Conservation (phyloP, 1,140 invertebrate genomes). For the Vollenhovia emeryi region DNA sequence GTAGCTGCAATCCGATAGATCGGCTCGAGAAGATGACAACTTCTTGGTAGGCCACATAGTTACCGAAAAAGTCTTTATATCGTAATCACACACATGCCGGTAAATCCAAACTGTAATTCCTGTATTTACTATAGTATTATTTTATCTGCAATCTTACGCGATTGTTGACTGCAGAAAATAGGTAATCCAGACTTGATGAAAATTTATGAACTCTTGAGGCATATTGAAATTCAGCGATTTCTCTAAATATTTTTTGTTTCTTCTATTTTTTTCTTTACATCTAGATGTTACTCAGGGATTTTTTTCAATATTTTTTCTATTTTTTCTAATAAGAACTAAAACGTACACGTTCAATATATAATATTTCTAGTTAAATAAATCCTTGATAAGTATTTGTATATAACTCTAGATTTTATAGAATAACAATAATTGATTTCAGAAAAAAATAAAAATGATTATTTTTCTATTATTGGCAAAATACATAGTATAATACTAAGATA, state of each 20-base stretch:
- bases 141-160: neutral
- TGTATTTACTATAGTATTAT: neutral
- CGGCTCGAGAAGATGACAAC: conserved; percentile 14
- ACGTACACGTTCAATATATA: neutral
- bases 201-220: neutral
- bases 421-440: neutral
- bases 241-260: neutral
- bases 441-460: neutral
- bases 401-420: neutral
- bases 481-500: neutral
- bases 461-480: neutral
- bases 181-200: neutral
- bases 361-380: neutral
- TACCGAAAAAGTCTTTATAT: neutral
- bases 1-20: neutral
- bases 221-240: neutral
- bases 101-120: neutral
- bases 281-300: neutral
- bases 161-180: neutral
- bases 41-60: neutral
- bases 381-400: neutral
- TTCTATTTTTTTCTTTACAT: neutral
- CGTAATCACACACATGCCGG: neutral
- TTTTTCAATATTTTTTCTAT: neutral
- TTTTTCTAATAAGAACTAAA: neutral